phyloP scores from a whole-genome alignment of 1,140 invertebrate species.

The Brachionus paranguensis region DNA sequence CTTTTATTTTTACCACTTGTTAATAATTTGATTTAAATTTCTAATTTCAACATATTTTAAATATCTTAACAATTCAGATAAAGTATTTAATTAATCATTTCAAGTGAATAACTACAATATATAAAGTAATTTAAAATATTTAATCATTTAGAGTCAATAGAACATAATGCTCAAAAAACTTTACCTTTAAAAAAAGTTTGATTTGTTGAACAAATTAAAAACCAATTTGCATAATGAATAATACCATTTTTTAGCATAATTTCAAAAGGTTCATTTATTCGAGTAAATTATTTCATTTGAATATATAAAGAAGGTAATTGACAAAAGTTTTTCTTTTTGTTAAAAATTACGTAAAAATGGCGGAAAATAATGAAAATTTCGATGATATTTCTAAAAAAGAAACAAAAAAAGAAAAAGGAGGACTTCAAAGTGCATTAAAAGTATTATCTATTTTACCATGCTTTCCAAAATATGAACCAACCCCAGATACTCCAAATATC shows the following conservation, averaged over 20 bases:
- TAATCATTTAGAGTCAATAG: neutral
- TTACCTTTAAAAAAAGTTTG: neutral
- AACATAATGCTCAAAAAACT: neutral
- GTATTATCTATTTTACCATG: conserved; percentile 3
- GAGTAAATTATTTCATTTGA: neutral
- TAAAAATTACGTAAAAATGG: neutral
- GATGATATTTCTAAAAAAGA: conserved; percentile 17
- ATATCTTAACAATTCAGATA: neutral
- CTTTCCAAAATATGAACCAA: conserved; percentile 5
- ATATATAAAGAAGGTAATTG: neutral
- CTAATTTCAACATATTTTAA: neutral
- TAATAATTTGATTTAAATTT: neutral
- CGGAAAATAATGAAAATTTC: conserved; percentile 4
- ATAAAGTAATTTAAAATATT: neutral
- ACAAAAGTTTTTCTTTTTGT: neutral
- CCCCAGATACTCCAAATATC: conserved; percentile 24
- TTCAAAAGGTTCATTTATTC: neutral
- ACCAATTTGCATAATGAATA: conserved; percentile 24
- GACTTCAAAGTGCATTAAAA: neutral
- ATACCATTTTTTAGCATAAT: conserved; percentile 17
- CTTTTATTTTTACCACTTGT: too few species aligned
- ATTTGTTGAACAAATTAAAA: neutral
- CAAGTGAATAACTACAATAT: neutral
- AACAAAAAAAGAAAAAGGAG: neutral
- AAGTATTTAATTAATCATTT: neutral